Conservation (phyloP, 2,888 invertebrate genomes). For the Colletes collaris region DNA sequence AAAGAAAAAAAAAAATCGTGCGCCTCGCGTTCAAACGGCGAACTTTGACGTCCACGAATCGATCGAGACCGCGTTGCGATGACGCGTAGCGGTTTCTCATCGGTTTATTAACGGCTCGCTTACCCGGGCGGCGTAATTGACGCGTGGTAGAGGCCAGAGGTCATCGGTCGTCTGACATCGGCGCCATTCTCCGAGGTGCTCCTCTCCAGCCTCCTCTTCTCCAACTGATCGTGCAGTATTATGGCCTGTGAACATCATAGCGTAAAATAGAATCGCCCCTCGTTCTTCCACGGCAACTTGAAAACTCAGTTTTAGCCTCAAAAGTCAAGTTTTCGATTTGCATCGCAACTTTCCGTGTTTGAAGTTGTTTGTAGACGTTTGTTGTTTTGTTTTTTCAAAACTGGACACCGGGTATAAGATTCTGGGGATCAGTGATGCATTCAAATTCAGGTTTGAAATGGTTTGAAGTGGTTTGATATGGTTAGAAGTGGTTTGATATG, state of each 20-base stretch:
- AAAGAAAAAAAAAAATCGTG: slow-evolving; percentile 56
- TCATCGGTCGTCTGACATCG: slow-evolving; percentile 75
- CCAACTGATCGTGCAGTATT: slow-evolving; percentile 80
- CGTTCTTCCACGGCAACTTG: too few species aligned
- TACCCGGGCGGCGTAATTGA: slow-evolving; percentile 79
- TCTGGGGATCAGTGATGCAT: too few species aligned
- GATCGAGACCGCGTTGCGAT: not conserved
- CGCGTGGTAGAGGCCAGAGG: slow-evolving; percentile 73
- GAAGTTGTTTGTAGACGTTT: too few species aligned
- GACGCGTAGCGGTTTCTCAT: not conserved
- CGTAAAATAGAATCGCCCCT: too few species aligned
- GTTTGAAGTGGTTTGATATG: too few species aligned
- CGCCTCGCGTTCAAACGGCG: not conserved
- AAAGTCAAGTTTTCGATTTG: too few species aligned
- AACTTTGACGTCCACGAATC: not conserved
- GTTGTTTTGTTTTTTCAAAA: too few species aligned
- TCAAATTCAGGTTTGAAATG: too few species aligned
- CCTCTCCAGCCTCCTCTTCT: slow-evolving; percentile 79
- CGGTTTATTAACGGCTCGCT: slow-evolving; percentile 53
- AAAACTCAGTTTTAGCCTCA: too few species aligned
- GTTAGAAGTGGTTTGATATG: too few species aligned
- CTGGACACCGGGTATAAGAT: too few species aligned
- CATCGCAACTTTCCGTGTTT: too few species aligned
- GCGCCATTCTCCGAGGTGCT: slow-evolving; percentile 80
- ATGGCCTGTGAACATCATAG: slow-evolving; percentile 70